Percentiles rank a stretch among this genome's conserved stretches.
Evolutionary conservation across 2,113 vertebrate genomes (phyloP).

Genomic region (Ictalurus punctatus): DNA sequence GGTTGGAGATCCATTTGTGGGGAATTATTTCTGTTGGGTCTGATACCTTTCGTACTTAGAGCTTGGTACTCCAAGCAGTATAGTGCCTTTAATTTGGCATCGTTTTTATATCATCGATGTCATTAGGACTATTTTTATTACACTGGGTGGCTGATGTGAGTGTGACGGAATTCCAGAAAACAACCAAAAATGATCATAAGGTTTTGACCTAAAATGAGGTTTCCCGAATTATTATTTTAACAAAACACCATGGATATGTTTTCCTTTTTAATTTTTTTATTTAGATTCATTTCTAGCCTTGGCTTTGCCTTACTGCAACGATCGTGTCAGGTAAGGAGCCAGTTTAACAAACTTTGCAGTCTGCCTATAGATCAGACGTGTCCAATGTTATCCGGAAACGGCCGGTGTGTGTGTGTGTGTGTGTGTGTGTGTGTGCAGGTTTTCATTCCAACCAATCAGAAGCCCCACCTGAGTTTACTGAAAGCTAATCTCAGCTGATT

Average conservation of each 20-base stretch:
- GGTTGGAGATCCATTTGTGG: neutral
- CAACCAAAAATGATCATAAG: too few species aligned
- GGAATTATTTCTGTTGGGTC: neutral
- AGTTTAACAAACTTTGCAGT: neutral
- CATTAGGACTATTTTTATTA: neutral
- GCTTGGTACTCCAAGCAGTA: neutral
- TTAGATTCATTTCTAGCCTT: neutral
- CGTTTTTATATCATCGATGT: neutral
- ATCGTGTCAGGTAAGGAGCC: neutral
- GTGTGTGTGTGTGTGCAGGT: too few species aligned
- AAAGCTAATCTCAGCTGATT: too few species aligned
- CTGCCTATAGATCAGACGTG: neutral
- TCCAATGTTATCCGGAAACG: too few species aligned
- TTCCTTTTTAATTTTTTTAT: neutral
- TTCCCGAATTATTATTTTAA: neutral
- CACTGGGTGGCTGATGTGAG: neutral
- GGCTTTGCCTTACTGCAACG: neutral
- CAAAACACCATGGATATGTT: neutral
- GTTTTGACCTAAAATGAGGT: neutral
- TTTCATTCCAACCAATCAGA: too few species aligned
- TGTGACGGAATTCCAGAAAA: neutral
- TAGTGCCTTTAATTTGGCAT: neutral
- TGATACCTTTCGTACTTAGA: neutral
- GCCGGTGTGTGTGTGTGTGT: too few species aligned
- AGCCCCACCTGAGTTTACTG: too few species aligned